Evolutionary conservation across 2,888 invertebrate species (phyloP), one percentile per base, ranked within the genome.

Genomic region (Congeria kusceri): DNA sequence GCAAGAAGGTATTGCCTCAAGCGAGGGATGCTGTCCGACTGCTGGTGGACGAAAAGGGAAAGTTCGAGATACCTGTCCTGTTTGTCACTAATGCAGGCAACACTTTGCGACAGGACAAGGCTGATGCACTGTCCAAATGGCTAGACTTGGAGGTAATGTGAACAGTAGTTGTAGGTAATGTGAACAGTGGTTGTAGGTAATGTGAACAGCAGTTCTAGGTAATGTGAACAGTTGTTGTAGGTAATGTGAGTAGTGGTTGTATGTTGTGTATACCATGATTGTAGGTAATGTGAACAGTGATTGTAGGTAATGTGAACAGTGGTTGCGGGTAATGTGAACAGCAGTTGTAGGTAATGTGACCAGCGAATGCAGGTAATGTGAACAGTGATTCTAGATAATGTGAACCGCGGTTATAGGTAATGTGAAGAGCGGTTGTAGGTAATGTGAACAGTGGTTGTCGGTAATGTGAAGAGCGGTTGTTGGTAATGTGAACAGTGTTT

Each of bases 31-130:
- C 95, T 1, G 95, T 96, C 88, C 92, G 94, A 28, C 92, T 94
- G 59, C 92, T 96, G 20, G 94, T 94, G 11, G 95, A 95, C 83
- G 84, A 93, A 7, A 90, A 94, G 79, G 95, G 95, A 13, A 94
- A 95, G 80, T 96, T 96, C 90, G 91, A 94, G 57, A 94, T 96
- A 29, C 96, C 96, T 1, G 95, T 95, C 0, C 94, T 95, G 15
- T 94, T 96, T 91, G 95, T 96, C 23, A 96, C 96, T 0, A 96
- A 96, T 93, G 95, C 95, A 64, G 95, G 96, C 9, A 96, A 95
- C 89, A 94, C 94, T 5, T 89, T 95, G 71, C 92, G 95, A 64
- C 94, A 94, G 74, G 94, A 94, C 72, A 96, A 95, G 90, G 95
- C 96, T 0, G 91, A 94, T 32, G 95, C 95, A 80, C 92, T 96